Evolutionary conservation across 2,797 vertebrate genomes (phyloP).

Genomic region (Hoplostethus atlanticus): DNA sequence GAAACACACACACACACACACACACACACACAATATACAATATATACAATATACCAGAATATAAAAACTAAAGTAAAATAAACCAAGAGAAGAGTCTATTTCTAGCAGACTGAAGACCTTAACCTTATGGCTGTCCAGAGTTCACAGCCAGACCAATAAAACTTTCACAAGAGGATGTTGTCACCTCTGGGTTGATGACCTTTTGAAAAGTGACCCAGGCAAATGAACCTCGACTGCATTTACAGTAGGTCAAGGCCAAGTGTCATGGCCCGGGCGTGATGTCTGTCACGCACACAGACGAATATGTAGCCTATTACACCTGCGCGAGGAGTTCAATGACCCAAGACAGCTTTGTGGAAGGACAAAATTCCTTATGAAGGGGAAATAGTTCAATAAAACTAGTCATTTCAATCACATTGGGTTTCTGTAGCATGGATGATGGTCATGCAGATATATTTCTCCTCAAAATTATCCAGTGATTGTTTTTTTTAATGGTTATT

Average conservation of each 20-base stretch:
- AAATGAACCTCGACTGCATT: slow-evolving; percentile 27
- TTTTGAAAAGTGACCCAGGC: slow-evolving; percentile 23
- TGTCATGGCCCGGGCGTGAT: no score
- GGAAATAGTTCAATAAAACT: slow-evolving; percentile 19
- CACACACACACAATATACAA: no score
- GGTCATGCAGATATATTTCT: not conserved
- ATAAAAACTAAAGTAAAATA: not conserved
- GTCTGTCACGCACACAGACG: no score
- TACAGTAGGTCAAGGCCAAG: no score
- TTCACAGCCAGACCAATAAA: no score
- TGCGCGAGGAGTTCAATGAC: slow-evolving; percentile 54
- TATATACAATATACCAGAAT: no score
- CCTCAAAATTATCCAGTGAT: not conserved
- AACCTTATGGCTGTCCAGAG: no score
- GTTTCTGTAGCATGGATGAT: not conserved
- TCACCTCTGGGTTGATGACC: slow-evolving; percentile 40
- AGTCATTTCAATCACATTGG: not conserved
- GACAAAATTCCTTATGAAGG: slow-evolving; percentile 30
- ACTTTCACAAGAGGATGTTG: not conserved
- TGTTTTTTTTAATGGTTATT: not conserved
- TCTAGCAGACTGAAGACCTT: no score
- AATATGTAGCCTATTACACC: not conserved
- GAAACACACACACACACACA: not conserved
- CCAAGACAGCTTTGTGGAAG: slow-evolving; percentile 28
- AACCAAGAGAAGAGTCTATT: not conserved